Percentiles rank a stretch among this genome's conserved stretches.
These are phyloP conservation scores for Leucophora obtusa DNA, from an alignment of 2,888 invertebrate genomes.

Conservation along the genomic window DNA sequence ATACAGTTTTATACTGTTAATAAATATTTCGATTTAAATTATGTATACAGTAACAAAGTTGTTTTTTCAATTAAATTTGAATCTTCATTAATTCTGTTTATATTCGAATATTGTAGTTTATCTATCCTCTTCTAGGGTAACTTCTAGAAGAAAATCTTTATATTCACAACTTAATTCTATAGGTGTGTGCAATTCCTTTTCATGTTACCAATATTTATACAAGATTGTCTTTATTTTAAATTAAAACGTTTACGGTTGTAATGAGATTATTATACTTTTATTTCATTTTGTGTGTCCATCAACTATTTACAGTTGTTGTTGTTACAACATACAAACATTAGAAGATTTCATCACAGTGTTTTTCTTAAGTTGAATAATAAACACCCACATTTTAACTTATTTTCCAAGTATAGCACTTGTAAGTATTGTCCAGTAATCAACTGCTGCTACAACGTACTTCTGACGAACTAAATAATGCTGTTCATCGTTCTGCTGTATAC, in stretches of 20 bases:
- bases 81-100: neutral
- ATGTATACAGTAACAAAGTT: neutral
- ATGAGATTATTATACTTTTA: neutral
- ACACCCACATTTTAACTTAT: conserved; percentile 4
- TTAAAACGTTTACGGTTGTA: conserved; percentile 5
- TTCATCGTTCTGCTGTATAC: neutral
- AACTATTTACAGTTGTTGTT: neutral
- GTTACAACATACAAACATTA: neutral
- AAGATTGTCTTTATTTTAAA: neutral
- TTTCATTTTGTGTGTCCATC: neutral
- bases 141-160: no score
- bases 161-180: neutral
- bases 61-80: neutral
- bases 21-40: neutral
- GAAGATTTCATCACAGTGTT: neutral
- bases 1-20: no score
- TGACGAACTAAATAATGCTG: no score
- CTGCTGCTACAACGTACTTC: neutral
- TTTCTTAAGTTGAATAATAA: neutral
- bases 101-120: neutral
- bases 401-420: neutral
- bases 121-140: no score
- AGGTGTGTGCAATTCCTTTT: neutral
- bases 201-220: neutral
- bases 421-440: neutral